Evolutionary conservation across 2,113 vertebrate genomes (phyloP).

Genomic region (Alethe castanea): DNA sequence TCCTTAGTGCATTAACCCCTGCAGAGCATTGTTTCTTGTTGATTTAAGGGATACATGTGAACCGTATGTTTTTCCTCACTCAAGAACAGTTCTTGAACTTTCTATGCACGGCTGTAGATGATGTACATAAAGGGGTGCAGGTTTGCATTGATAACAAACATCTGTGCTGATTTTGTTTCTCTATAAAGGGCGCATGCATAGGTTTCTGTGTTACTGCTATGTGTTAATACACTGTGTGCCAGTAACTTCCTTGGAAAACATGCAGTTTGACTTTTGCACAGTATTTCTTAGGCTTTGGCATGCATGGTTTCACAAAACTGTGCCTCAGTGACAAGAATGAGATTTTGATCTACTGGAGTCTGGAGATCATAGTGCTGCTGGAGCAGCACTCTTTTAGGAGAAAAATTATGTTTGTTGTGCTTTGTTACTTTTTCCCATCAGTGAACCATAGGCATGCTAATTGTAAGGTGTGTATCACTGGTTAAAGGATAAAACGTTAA

Average conservation of each 20-base stretch:
- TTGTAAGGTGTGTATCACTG: background rate
- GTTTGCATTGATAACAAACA: background rate
- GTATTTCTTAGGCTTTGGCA: background rate
- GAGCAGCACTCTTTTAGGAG: background rate
- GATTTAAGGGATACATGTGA: background rate
- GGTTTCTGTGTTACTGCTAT: background rate
- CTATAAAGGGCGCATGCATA: rapidly evolving
- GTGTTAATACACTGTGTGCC: background rate
- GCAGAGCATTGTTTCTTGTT: background rate
- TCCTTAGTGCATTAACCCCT: background rate
- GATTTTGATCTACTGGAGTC: background rate
- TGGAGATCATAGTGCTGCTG: background rate
- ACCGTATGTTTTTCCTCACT: background rate
- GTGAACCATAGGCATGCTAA: background rate
- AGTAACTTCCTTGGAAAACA: background rate
- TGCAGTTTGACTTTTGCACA: background rate
- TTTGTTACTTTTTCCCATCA: background rate
- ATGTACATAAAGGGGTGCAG: background rate
- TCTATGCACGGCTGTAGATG: background rate
- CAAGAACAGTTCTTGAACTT: background rate
- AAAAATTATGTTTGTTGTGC: background rate
- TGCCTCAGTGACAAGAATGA: background rate
- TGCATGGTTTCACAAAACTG: background rate
- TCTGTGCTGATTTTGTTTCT: background rate
- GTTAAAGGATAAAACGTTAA: background rate